Evolutionary conservation across 1,140 invertebrate species (phyloP).

Genomic region (Nylanderia fulva): DNA sequence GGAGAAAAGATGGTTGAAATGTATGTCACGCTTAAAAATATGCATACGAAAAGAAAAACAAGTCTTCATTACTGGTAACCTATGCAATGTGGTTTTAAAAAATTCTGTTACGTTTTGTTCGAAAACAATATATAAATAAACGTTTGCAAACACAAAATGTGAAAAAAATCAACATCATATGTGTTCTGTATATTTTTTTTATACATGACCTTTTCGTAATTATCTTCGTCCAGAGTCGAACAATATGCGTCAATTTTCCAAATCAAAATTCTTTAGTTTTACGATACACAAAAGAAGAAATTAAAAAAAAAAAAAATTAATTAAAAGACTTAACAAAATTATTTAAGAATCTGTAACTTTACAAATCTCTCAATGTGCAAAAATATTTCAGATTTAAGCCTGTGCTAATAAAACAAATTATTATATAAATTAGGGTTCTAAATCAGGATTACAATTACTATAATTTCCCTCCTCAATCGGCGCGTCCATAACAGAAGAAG

Average conservation of each 20-base stretch:
- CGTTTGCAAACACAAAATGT: background rate
- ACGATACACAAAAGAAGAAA: no score
- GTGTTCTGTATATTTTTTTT: background rate
- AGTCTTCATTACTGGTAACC: background rate
- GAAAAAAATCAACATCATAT: constrained; percentile 6
- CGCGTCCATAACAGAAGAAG: background rate
- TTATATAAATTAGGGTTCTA: background rate
- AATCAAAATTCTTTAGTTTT: background rate
- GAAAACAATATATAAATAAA: constrained; percentile 17
- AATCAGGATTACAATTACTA: constrained; percentile 4
- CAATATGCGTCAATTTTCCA: background rate
- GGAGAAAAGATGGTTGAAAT: no score
- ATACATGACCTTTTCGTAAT: constrained; percentile 9
- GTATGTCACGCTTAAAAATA: background rate
- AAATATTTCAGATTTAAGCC: background rate
- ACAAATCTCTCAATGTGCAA: background rate
- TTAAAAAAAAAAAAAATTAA: background rate
- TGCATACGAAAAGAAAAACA: background rate
- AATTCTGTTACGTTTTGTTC: background rate
- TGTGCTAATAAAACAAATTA: background rate
- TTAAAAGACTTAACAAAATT: background rate
- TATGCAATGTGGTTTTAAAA: background rate
- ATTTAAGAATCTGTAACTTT: background rate
- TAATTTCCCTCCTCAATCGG: background rate
- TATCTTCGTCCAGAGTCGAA: background rate